Conservation (phyloP, 2,888 invertebrate genomes). For the Cantharis rustica region DNA sequence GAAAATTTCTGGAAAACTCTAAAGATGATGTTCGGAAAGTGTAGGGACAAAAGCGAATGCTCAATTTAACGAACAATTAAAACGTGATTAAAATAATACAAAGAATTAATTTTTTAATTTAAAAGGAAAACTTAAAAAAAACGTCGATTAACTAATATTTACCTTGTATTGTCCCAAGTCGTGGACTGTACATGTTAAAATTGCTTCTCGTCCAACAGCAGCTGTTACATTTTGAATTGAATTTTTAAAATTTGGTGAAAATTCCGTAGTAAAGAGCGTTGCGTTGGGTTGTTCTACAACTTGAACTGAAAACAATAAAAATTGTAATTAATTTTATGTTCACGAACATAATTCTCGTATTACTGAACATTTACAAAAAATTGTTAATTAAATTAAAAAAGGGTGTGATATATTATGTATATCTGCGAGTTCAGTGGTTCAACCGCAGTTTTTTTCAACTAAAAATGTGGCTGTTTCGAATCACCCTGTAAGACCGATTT, state of each 20-base stretch:
- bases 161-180: slow-evolving; percentile 29
- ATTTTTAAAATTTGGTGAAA: slow-evolving; percentile 19
- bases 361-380: not conserved
- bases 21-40: not conserved
- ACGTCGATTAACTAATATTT: not conserved
- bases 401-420: not conserved
- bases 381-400: not conserved
- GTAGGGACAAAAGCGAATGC: not conserved
- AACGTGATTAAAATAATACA: not conserved
- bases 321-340: not conserved
- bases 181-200: slow-evolving; percentile 26
- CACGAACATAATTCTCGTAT: not conserved
- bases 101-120: not conserved
- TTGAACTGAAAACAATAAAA: not conserved
- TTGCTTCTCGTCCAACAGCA: slow-evolving; percentile 26
- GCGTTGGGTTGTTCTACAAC: not conserved
- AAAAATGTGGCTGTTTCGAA: not conserved
- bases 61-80: not conserved
- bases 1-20: not conserved
- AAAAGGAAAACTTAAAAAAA: not conserved
- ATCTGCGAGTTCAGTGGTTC: not conserved
- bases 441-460: not conserved
- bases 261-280: slow-evolving; percentile 1
- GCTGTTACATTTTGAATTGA: slow-evolving; percentile 27
- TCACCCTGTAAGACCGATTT: not conserved